Conservation (phyloP, 2,888 invertebrate genomes). For the Priocnemis perturbator region DNA sequence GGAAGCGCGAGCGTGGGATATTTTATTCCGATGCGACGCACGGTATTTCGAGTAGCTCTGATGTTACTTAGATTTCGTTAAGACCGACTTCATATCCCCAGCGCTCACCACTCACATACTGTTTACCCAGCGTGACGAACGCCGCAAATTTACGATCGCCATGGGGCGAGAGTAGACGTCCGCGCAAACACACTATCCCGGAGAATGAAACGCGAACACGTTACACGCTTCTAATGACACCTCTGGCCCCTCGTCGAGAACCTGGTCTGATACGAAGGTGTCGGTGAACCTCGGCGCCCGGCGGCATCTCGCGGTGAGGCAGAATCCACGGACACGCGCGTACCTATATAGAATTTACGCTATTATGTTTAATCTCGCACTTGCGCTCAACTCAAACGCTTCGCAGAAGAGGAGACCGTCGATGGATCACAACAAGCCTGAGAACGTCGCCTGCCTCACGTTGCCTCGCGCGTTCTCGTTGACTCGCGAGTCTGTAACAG, state of each 20-base stretch:
- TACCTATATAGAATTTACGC: conserved; percentile 42
- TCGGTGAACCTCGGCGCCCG: conserved; percentile 53
- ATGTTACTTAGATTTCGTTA: not conserved
- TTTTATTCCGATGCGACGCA: too few species aligned
- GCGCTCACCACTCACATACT: not conserved
- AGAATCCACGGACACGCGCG: conserved; percentile 34
- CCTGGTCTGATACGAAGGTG: conserved; percentile 38
- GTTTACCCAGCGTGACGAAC: not conserved
- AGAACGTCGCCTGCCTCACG: too few species aligned
- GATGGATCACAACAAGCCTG: too few species aligned
- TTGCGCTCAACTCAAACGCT: conserved; percentile 15
- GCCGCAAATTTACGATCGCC: conserved; percentile 39
- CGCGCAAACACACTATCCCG: too few species aligned
- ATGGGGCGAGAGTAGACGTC: conserved; percentile 43
- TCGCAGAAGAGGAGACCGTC: not conserved
- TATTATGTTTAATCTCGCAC: conserved; percentile 45
- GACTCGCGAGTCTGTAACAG: too few species aligned
- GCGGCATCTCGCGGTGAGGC: conserved; percentile 38
- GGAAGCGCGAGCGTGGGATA: too few species aligned
- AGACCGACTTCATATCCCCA: too few species aligned
- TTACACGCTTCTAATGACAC: conserved; percentile 19
- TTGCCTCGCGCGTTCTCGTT: too few species aligned
- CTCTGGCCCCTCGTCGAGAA: not conserved
- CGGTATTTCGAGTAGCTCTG: not conserved
- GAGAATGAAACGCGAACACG: not conserved